Evolutionary conservation across 2,113 vertebrate species (phyloP), one percentile per base, ranked within the genome.

Genomic region (Indicator indicator): DNA sequence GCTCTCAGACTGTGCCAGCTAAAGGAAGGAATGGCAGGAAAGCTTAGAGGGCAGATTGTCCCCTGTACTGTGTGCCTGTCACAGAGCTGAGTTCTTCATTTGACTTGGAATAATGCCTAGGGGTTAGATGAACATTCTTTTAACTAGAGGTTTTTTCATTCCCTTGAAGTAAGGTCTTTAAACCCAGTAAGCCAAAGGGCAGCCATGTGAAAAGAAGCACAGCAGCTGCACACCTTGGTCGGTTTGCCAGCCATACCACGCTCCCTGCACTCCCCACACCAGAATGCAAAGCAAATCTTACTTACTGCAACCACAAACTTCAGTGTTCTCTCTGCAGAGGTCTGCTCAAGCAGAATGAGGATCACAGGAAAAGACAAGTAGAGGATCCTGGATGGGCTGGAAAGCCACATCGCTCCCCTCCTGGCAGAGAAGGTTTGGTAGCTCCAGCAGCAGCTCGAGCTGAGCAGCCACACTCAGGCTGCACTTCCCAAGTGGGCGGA

Each of bases 251-350:
- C 44, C 9, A 5, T 16, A 26, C n/a, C 11, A 42, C n/a, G 68
- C 63, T 80, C 78, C 52, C 60, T 23, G 11, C 75, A 74, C 36
- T 73, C 36, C 60, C 79, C 40, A 1, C 50, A 72, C 40, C 8
- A 64, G 90, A 71, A 74, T 3, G 73, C 88, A 90, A 46, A 77
- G 40, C 18, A 59, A 36, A 59, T 30, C 17, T 89, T 89, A 98
- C 98, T 98, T 93, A 98, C 98, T 91, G 88, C 5, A 6, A 94
- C 52, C 75, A 95, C 97, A 69, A 96, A 97, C 94, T 97, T 97
- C 56, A 98, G 70, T 60, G 97, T 87, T 82, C 93, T 97, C 75
- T 94, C 97, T n/a, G 63, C 91, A 28, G 56, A 68, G 13, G 60
- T 77, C 50, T 18, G 74, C 32, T 93, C 75, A 42, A 86, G 60